Percentiles rank a stretch among this genome's conserved stretches.
Conservation (phyloP, 2,113 vertebrate species). For the Ancistrus triradiatus region DNA sequence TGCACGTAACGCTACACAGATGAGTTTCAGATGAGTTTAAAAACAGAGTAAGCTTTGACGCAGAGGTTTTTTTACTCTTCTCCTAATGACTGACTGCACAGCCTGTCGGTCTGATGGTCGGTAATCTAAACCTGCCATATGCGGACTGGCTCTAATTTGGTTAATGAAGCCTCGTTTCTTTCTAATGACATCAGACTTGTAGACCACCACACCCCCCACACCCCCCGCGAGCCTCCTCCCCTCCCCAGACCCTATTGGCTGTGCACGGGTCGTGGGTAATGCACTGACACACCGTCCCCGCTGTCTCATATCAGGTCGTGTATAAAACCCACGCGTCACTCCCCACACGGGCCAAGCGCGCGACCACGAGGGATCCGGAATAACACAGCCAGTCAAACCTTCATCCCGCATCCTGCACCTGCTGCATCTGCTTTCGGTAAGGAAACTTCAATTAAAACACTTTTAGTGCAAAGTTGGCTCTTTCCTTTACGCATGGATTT, state of each 20-base stretch:
- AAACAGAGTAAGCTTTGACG: no score
- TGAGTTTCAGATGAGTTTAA: no score
- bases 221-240: slow-evolving; percentile 26
- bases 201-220: slow-evolving; percentile 45
- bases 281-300: slow-evolving; percentile 73
- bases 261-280: slow-evolving; percentile 58
- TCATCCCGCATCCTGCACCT: slow-evolving; percentile 45
- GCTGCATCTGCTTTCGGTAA: slow-evolving; percentile 54
- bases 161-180: slow-evolving; percentile 72
- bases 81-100: slow-evolving; percentile 17
- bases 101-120: slow-evolving; percentile 23
- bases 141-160: slow-evolving; percentile 69
- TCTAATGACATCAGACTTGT: slow-evolving; percentile 77
- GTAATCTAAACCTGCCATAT: slow-evolving; percentile 59
- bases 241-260: slow-evolving; percentile 72
- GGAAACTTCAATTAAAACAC: slow-evolving; percentile 31
- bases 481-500: no score
- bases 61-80: background rate
- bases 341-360: slow-evolving; percentile 67
- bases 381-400: slow-evolving; percentile 67
- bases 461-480: no score
- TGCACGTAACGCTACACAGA: no score
- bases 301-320: slow-evolving; percentile 56
- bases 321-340: slow-evolving; percentile 74
- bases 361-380: slow-evolving; percentile 58